Evolutionary conservation across 2,888 invertebrate genomes (phyloP).

Genomic region (Callimorpha dominula): DNA sequence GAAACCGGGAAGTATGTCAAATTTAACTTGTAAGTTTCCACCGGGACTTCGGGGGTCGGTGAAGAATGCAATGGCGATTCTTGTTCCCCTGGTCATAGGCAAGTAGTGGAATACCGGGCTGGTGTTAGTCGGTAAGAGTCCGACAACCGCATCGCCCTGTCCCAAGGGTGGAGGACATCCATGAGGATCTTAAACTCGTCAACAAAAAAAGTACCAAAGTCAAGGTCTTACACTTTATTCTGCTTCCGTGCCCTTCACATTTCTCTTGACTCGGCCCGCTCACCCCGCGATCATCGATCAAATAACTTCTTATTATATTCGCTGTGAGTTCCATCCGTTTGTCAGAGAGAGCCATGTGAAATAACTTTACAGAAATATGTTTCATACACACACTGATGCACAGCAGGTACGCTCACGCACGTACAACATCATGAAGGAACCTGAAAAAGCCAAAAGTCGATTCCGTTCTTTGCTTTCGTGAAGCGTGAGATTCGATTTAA

Average conservation of each 20-base stretch:
- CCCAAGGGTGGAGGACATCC: too few species aligned
- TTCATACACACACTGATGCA: conserved; percentile 22
- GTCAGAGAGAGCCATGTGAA: conserved; percentile 35
- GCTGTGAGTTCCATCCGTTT: conserved; percentile 48
- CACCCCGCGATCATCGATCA: conserved; percentile 53
- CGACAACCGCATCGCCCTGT: too few species aligned
- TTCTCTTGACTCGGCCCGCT: conserved; percentile 24
- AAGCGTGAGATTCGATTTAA: not conserved
- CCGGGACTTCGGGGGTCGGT: too few species aligned
- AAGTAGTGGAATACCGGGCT: too few species aligned
- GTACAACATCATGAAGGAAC: not conserved
- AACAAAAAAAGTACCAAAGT: not conserved
- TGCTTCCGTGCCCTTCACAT: not conserved
- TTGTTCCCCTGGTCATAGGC: too few species aligned
- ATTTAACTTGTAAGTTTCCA: too few species aligned
- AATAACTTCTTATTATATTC: conserved; percentile 56
- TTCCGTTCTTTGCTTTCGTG: not conserved
- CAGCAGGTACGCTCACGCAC: not conserved
- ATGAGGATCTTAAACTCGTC: too few species aligned
- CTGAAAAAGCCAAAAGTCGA: not conserved
- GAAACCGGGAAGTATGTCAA: too few species aligned
- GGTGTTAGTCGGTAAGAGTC: too few species aligned
- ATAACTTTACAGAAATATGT: conserved; percentile 46
- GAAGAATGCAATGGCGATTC: too few species aligned
- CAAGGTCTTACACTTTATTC: not conserved